Evolutionary conservation across 2,888 invertebrate species (phyloP).

Genomic region (Idaea aversata): DNA sequence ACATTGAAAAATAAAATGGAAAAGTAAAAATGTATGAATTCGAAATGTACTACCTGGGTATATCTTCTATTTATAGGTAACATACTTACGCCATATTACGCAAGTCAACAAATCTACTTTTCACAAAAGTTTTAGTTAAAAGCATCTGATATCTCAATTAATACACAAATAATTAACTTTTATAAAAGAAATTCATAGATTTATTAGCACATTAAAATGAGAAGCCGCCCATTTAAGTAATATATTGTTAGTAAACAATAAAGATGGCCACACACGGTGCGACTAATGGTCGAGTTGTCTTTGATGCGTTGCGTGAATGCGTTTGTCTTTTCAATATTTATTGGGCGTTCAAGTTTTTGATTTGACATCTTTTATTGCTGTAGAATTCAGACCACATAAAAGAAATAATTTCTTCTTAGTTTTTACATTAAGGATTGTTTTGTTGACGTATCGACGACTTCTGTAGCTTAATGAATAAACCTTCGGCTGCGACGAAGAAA

Average conservation of each 20-base stretch:
- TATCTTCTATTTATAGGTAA: not conserved
- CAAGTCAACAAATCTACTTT: not conserved
- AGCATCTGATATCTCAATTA: not conserved
- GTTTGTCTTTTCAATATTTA: not conserved
- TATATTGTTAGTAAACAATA: constrained; percentile 25
- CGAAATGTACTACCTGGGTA: not conserved
- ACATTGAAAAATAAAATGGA: too few species aligned
- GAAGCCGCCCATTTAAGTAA: not conserved
- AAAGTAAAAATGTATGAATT: not conserved
- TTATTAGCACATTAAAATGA: constrained; percentile 1
- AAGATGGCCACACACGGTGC: constrained; percentile 39
- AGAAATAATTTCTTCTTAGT: not conserved
- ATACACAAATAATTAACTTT: not conserved
- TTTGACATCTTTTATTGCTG: not conserved
- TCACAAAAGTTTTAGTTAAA: not conserved
- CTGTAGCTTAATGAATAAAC: too few species aligned
- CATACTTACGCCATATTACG: not conserved
- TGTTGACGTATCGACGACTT: too few species aligned
- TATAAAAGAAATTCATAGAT: constrained; percentile 2
- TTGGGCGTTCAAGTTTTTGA: not conserved
- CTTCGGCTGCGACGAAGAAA: too few species aligned
- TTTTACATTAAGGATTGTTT: not conserved
- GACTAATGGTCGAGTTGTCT: constrained; percentile 3
- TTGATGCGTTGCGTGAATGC: not conserved
- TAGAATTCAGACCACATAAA: not conserved